A percentile compares a stretch with the other conserved stretches of the same genome.
phyloP scores from a whole-genome alignment of 1,140 invertebrate species.

The Zaprionus ornatus region DNA sequence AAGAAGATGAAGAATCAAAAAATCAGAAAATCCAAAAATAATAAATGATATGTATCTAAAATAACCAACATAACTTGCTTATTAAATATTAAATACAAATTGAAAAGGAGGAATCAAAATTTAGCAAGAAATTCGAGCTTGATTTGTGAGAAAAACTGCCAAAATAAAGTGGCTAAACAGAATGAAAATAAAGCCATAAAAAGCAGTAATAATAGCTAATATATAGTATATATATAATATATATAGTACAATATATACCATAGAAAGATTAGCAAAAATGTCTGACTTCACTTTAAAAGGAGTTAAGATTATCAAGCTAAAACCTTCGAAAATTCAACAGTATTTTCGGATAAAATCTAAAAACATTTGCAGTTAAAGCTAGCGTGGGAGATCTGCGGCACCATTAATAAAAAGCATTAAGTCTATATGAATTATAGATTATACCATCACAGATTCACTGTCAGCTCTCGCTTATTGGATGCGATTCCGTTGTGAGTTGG shows the following conservation, averaged over 20 bases:
- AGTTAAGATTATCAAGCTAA: neutral
- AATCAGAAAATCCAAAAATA: neutral
- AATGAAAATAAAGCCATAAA: neutral
- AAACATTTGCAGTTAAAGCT: neutral
- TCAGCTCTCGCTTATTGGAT: constrained; percentile 3
- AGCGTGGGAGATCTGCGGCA: neutral
- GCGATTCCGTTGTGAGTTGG: constrained; percentile 22
- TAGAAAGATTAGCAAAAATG: no score
- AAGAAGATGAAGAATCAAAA: constrained; percentile 17
- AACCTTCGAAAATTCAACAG: neutral
- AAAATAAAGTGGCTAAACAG: neutral
- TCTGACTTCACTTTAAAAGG: no score
- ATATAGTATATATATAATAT: no score
- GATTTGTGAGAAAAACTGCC: constrained; percentile 1
- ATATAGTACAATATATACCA: no score
- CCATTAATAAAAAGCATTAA: neutral
- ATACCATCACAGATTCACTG: neutral
- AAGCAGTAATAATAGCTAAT: neutral
- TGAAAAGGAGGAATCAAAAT: neutral
- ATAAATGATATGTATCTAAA: neutral
- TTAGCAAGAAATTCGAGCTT: neutral
- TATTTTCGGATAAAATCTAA: neutral
- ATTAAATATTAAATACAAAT: constrained; percentile 7
- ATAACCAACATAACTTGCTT: neutral
- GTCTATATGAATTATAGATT: constrained; percentile 4